These are phyloP conservation scores for Drosophila sordidula DNA, from an alignment of 2,888 invertebrate species.

Conservation along the genomic window DNA sequence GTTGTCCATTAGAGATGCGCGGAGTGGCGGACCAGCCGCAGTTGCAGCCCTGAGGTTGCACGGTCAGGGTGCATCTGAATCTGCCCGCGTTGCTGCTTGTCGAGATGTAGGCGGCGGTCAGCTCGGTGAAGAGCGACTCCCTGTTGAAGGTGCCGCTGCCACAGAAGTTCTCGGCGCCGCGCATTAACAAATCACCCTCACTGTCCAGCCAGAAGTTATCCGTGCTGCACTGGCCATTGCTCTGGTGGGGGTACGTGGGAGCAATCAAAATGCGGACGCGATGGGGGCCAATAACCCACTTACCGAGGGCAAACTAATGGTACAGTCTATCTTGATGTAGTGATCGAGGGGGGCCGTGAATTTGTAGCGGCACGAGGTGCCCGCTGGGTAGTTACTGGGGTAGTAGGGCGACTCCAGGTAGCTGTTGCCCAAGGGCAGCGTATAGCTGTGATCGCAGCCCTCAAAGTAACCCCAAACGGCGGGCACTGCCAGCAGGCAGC, in stretches of 20 bases:
- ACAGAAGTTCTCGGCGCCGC: conserved; percentile 78
- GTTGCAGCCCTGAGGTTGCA: conserved; percentile 71
- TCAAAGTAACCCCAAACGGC: conserved; percentile 57
- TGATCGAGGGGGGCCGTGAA: conserved; percentile 78
- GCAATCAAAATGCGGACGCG: neutral
- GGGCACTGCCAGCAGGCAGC: conserved; percentile 50
- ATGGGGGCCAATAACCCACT: neutral
- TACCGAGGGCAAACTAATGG: conserved; percentile 74
- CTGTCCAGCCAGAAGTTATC: conserved; percentile 81
- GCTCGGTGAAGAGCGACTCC: conserved; percentile 65
- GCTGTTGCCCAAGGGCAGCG: conserved; percentile 53
- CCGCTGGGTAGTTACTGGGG: conserved; percentile 71
- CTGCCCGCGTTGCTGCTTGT: conserved; percentile 50
- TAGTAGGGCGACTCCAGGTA: conserved; percentile 82
- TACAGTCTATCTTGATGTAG: conserved; percentile 71
- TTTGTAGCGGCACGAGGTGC: conserved; percentile 83
- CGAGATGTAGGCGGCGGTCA: conserved; percentile 81
- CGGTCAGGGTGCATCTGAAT: conserved; percentile 72
- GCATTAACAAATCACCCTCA: conserved; percentile 79
- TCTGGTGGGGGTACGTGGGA: conserved; percentile 26
- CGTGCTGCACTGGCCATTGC: conserved; percentile 62
- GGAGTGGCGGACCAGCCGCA: conserved; percentile 83
- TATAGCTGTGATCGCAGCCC: conserved; percentile 74
- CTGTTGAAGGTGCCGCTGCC: conserved; percentile 71
- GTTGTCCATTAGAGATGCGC: conserved; percentile 87